These are phyloP conservation scores for Anthoscopus minutus DNA, from an alignment of 2,113 vertebrate genomes.

Conservation along the genomic window DNA sequence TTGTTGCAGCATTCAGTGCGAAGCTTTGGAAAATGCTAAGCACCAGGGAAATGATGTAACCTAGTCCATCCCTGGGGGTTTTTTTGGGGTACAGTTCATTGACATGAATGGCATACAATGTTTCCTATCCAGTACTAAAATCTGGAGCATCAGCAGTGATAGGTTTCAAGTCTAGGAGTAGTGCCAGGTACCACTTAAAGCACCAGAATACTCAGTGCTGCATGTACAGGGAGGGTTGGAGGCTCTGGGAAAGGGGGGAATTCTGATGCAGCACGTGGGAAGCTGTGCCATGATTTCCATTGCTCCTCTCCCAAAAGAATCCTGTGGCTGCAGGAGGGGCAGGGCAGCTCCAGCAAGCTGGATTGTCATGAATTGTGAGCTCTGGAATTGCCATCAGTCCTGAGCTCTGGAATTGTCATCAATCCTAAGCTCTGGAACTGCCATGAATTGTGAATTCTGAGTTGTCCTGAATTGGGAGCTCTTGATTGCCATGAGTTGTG, in stretches of 20 bases:
- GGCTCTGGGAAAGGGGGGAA: neutral
- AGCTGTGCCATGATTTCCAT: neutral
- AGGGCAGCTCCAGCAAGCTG: neutral
- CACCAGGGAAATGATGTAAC: neutral
- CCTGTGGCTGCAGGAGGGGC: neutral
- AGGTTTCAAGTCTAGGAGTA: too few relatives aligned
- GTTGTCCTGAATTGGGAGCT: rapidly evolving
- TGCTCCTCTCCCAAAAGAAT: too few relatives aligned
- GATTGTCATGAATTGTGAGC: neutral
- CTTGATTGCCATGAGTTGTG: rapidly evolving
- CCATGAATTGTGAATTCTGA: rapidly evolving
- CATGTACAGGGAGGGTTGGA: rapidly evolving
- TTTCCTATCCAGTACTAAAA: neutral
- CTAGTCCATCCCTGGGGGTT: neutral
- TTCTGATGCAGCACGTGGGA: too few relatives aligned
- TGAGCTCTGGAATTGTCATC: neutral
- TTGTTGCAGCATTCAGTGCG: neutral
- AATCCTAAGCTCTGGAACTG: neutral
- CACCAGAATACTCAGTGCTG: rapidly evolving
- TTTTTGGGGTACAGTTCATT: neutral
- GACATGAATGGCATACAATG: neutral
- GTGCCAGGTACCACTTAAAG: neutral
- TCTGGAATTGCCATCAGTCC: rapidly evolving
- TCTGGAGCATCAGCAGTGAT: rapidly evolving
- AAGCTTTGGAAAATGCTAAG: neutral